These are phyloP conservation scores for Grammomys surdaster DNA, from an alignment of 2,113 vertebrate genomes.

Conservation along the genomic window DNA sequence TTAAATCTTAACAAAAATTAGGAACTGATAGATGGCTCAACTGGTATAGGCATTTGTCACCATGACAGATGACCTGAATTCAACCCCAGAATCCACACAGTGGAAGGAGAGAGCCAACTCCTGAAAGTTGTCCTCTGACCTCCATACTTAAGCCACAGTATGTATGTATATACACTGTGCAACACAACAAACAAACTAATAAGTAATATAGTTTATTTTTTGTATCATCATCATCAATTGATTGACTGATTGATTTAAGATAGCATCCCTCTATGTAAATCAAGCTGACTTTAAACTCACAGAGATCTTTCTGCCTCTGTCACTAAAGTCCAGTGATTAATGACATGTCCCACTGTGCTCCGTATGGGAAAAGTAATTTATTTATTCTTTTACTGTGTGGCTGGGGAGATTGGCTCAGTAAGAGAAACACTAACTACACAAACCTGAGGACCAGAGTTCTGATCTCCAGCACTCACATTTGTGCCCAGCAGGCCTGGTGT, in stretches of 20 bases:
- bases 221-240: background rate
- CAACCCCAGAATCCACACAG: no score
- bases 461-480: background rate
- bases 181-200: background rate
- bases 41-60: background rate
- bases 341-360: background rate
- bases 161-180: no score
- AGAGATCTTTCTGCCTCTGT: background rate
- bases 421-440: background rate
- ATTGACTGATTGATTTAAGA: background rate
- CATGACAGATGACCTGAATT: background rate
- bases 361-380: background rate
- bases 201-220: background rate
- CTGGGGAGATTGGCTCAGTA: background rate
- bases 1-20: background rate
- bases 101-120: no score
- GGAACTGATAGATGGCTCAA: background rate
- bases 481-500: no score
- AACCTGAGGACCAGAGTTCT: background rate
- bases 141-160: background rate
- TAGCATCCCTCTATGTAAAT: background rate
- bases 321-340: background rate
- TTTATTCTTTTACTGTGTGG: background rate
- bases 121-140: background rate
- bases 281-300: background rate